Evolutionary conservation across 1,140 invertebrate species (phyloP).

Genomic region (Patella vulgata): DNA sequence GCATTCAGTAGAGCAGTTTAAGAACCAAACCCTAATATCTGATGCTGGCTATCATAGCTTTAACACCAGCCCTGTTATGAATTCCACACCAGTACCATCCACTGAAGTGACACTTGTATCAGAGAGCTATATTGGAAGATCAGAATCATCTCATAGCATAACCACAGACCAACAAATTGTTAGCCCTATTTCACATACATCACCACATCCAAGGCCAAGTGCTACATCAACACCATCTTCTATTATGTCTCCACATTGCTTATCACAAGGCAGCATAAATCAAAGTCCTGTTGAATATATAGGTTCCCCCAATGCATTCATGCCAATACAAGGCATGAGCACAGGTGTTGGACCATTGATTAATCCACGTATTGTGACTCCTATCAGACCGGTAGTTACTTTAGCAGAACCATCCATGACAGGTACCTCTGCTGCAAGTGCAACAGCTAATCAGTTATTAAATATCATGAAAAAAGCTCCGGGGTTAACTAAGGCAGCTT

Average conservation of each 20-base stretch:
- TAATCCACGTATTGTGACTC: slow-evolving; percentile 15
- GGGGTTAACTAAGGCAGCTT: no score
- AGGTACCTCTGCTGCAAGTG: neutral
- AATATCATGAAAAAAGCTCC: no score
- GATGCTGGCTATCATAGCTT: slow-evolving; percentile 47
- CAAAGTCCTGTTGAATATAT: slow-evolving; percentile 18
- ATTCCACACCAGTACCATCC: slow-evolving; percentile 17
- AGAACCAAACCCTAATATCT: slow-evolving; percentile 36
- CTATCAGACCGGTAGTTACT: slow-evolving; percentile 35
- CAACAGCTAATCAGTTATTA: no score
- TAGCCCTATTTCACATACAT: slow-evolving; percentile 1
- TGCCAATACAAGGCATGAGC: slow-evolving; percentile 38
- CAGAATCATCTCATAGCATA: slow-evolving; percentile 35
- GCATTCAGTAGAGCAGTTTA: slow-evolving; percentile 23
- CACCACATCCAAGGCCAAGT: neutral
- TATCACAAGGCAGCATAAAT: slow-evolving; percentile 8
- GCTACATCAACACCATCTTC: slow-evolving; percentile 4
- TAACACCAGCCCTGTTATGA: slow-evolving; percentile 37
- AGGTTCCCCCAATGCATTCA: slow-evolving; percentile 26
- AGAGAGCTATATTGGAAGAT: slow-evolving; percentile 20
- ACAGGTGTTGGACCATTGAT: neutral
- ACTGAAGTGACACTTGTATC: slow-evolving; percentile 15
- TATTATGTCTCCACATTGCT: slow-evolving; percentile 12
- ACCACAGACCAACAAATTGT: slow-evolving; percentile 14
- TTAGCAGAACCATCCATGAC: slow-evolving; percentile 8